Conservation (phyloP, 2,113 vertebrate genomes). For the Anguilla japonica region DNA sequence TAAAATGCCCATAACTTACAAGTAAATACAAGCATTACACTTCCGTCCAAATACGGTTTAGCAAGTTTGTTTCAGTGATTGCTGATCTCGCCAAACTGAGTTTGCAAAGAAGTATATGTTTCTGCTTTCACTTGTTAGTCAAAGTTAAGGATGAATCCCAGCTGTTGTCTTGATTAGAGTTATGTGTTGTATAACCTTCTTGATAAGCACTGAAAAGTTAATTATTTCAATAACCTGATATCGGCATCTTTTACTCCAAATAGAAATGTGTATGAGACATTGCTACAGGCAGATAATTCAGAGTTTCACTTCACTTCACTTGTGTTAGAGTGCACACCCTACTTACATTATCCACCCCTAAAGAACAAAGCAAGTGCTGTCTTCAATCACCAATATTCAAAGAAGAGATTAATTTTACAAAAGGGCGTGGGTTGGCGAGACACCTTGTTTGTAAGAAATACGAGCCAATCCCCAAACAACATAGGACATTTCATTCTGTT, state of each 20-base stretch:
- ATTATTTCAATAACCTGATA: too few relatives aligned
- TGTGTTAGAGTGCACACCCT: background rate
- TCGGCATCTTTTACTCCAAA: too few relatives aligned
- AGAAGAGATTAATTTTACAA: background rate
- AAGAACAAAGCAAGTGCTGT: background rate
- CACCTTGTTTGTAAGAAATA: background rate
- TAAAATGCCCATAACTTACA: background rate
- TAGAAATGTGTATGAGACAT: background rate
- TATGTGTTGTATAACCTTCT: too few relatives aligned
- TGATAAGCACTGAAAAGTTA: too few relatives aligned
- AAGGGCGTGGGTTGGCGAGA: background rate
- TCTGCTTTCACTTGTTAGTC: too few relatives aligned
- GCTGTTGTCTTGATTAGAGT: too few relatives aligned
- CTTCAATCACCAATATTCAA: background rate
- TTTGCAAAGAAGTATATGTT: too few relatives aligned
- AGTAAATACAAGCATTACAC: too few relatives aligned
- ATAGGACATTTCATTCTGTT: background rate
- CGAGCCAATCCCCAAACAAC: background rate
- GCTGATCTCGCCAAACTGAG: too few relatives aligned
- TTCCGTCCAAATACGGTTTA: too few relatives aligned
- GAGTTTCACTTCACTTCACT: background rate
- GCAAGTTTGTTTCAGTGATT: too few relatives aligned
- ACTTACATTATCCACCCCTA: background rate
- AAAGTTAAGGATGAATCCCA: too few relatives aligned
- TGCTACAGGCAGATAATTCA: conserved; percentile 1